These are phyloP conservation scores for Timema cristinae DNA, from an alignment of 2,888 invertebrate species.

Conservation along the genomic window DNA sequence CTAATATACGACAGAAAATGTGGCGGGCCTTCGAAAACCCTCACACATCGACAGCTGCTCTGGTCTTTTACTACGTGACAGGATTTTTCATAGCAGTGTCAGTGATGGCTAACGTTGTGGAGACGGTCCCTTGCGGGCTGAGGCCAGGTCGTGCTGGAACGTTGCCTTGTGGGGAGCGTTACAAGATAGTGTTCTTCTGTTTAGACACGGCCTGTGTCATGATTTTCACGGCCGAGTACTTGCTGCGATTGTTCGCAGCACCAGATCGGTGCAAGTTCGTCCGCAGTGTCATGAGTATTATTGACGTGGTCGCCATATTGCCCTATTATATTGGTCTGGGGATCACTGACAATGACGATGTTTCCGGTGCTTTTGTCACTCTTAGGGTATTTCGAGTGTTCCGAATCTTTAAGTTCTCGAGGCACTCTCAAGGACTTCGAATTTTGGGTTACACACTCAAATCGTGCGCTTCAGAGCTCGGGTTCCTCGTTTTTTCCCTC, in stretches of 20 bases:
- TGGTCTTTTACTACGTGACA: conserved; percentile 99
- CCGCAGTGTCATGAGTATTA: conserved; percentile 97
- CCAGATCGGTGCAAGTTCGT: conserved; percentile 97
- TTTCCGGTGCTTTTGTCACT: conserved; percentile 98
- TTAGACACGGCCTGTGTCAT: conserved; percentile 99
- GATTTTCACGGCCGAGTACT: conserved; percentile 99
- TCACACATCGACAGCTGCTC: conserved; percentile 96
- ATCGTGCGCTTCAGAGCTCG: conserved; percentile 97
- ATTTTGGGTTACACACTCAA: conserved; percentile 99
- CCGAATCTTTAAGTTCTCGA: conserved; percentile 99
- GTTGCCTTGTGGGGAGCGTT: conserved; percentile 93
- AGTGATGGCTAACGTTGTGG: conserved; percentile 98
- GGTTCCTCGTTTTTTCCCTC: conserved; percentile 97
- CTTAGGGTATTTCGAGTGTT: conserved; percentile 98
- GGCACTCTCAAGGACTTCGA: conserved; percentile 97
- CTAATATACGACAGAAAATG: conserved; percentile 91
- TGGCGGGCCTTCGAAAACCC: conserved; percentile 99
- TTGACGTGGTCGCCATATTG: conserved; percentile 98
- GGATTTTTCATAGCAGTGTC: conserved; percentile 99
- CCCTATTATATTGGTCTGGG: conserved; percentile 99
- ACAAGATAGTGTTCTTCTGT: conserved; percentile 98
- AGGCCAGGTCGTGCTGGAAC: conserved; percentile 82
- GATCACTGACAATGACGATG: conserved; percentile 97
- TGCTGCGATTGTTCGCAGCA: conserved; percentile 94
- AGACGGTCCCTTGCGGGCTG: conserved; percentile 92